Conservation (phyloP, 2,797 vertebrate species). For the Melanogrammus aeglefinus region DNA sequence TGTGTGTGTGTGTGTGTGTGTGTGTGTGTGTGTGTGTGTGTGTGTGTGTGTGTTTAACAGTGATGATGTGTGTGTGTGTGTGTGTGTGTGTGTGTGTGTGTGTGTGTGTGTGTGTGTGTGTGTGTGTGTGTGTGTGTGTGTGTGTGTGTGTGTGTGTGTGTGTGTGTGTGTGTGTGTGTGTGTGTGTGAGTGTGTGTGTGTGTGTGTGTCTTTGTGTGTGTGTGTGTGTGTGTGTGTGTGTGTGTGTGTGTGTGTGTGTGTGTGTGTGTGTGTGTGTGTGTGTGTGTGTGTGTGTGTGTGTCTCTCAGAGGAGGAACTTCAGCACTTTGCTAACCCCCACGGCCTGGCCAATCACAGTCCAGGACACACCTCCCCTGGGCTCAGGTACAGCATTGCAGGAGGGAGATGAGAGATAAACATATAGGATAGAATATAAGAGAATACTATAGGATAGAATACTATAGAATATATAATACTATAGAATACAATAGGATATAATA, state of each 20-base stretch:
- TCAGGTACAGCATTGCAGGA: slow-evolving; percentile 67
- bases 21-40: slow-evolving; percentile 37
- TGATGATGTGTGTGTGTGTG: too few species aligned
- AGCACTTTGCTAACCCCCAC: slow-evolving; percentile 81
- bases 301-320: slow-evolving; percentile 79
- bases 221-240: background rate
- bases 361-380: slow-evolving; percentile 73
- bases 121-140: slow-evolving; percentile 46
- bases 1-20: slow-evolving; percentile 7
- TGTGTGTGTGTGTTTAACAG: too few species aligned
- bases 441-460: background rate
- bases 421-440: background rate
- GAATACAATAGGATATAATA: background rate
- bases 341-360: slow-evolving; percentile 82
- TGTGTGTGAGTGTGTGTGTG: too few species aligned
- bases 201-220: too few species aligned
- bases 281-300: slow-evolving; percentile 47
- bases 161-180: slow-evolving; percentile 32
- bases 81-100: too few species aligned
- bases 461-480: too few species aligned
- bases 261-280: slow-evolving; percentile 1
- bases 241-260: slow-evolving; percentile 54
- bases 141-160: slow-evolving; percentile 20
- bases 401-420: background rate
- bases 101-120: slow-evolving; percentile 30